Evolutionary conservation across 2,888 invertebrate genomes (phyloP), one percentile per base, ranked within the genome.

Genomic region (Drosophila paracracens): DNA sequence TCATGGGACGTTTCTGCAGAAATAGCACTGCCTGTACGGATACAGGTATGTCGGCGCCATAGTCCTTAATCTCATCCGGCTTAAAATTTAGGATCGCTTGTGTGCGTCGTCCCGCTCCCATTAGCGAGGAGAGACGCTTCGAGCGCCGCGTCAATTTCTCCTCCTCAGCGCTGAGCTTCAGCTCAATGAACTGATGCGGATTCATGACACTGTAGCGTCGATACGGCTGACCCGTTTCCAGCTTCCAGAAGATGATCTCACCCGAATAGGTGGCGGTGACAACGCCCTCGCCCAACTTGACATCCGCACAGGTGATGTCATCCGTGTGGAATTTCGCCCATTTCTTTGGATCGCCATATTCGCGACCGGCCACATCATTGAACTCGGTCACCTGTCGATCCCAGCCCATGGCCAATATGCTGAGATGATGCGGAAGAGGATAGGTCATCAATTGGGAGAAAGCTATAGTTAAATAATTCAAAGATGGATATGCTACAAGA

Each of bases 351-450:
- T 94, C 94, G 62, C 94, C 94, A 50, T 93, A 93, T 83, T 94
- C 95, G 59, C 94, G 94, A 73, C 94, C 92, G 36, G 88, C 92
- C 13, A 94, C 92, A 87, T 95, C 95, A 8, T 94, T 94, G 83
- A 95, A 95, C 93, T 97, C 96, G 1, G 95, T 95, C 51, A 97
- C 95, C 87, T 94, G 94, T 16, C 95, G 94, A 92, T 96, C 96
- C 96, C 97, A 97, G 0, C 97, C 97, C 70, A 96, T 95, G 4
- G 96, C 96, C 81, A 97, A 92, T 76, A 98, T 96, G 82, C 96
- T 94, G 33, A 38, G 18, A 2, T 46, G 27, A 56, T 25, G 18
- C 25, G 27, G 4, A 35, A 18, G 16, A 29, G 29, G 13, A 8
- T 40, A 8, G 48, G 10, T 53, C 10, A 36, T 52, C 38, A 38